Percentiles rank a stretch among this genome's conserved stretches.
These are phyloP conservation scores for Bombus sylvicola DNA, from an alignment of 1,140 invertebrate species.

Conservation along the genomic window DNA sequence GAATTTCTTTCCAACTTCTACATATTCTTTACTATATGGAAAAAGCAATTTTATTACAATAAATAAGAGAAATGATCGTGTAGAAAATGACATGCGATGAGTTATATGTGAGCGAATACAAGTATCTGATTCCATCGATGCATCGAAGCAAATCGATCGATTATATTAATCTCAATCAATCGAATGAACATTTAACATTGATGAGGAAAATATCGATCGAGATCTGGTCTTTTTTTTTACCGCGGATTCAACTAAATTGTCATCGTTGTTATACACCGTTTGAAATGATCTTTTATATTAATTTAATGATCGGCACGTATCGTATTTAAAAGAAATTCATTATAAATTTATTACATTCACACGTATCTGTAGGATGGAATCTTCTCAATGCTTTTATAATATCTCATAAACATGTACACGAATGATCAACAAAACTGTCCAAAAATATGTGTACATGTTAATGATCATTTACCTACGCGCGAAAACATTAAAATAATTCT, in stretches of 20 bases:
- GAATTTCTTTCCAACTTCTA: background rate
- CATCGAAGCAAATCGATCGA: conserved; percentile 3
- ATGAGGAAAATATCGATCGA: background rate
- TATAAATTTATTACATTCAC: conserved; percentile 2
- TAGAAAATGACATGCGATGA: background rate
- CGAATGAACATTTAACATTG: background rate
- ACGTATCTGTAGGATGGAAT: conserved; percentile 4
- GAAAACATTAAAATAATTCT: conserved; percentile 8
- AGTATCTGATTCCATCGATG: background rate
- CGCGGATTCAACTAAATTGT: background rate
- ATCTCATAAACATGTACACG: conserved; percentile 21
- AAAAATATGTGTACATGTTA: conserved; percentile 27
- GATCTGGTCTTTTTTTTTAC: background rate
- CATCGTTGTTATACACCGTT: background rate
- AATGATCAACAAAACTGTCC: conserved; percentile 4
- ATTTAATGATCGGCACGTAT: background rate
- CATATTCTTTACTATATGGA: conserved; percentile 15
- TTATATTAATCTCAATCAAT: conserved; percentile 13
- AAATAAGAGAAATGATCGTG: conserved; percentile 34
- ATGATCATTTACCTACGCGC: background rate
- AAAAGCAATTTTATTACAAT: conserved; percentile 31
- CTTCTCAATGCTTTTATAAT: conserved; percentile 2
- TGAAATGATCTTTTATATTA: background rate
- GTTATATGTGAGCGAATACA: conserved; percentile 15
- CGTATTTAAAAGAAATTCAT: background rate